Evolutionary conservation across 2,797 vertebrate genomes (phyloP).

Genomic region (Avahi laniger): DNA sequence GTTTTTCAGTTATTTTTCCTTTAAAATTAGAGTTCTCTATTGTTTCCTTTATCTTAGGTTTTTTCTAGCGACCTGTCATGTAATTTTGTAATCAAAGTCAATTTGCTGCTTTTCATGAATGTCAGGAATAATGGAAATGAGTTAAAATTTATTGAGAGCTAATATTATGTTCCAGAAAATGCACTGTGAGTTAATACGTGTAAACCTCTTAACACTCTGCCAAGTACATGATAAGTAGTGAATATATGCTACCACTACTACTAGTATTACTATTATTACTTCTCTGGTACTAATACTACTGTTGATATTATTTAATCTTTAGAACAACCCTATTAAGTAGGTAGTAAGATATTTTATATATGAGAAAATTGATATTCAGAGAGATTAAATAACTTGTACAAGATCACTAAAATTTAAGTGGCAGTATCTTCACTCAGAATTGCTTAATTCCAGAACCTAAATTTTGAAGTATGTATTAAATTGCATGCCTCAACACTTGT

Average conservation of each 20-base stretch:
- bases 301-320: background rate
- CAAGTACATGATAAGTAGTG: background rate
- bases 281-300: background rate
- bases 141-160: slow-evolving; percentile 38
- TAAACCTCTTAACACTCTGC: background rate
- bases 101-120: slow-evolving; percentile 12
- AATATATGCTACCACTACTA: background rate
- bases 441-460: background rate
- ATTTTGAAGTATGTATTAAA: background rate
- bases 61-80: slow-evolving; percentile 21
- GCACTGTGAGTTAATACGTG: background rate
- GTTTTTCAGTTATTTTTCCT: background rate
- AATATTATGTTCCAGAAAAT: background rate
- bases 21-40: slow-evolving; percentile 5
- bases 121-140: slow-evolving; percentile 25
- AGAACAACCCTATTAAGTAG: background rate
- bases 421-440: background rate
- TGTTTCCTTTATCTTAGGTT: background rate
- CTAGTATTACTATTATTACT: background rate
- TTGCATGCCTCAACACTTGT: background rate
- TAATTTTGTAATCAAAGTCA: slow-evolving; percentile 56
- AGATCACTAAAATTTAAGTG: background rate
- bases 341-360: background rate
- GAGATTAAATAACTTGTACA: background rate
- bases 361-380: background rate